Percentiles rank a stretch among this genome's conserved stretches.
Conservation (phyloP, 1,140 invertebrate species). For the Panagrolaimus sp. region DNA sequence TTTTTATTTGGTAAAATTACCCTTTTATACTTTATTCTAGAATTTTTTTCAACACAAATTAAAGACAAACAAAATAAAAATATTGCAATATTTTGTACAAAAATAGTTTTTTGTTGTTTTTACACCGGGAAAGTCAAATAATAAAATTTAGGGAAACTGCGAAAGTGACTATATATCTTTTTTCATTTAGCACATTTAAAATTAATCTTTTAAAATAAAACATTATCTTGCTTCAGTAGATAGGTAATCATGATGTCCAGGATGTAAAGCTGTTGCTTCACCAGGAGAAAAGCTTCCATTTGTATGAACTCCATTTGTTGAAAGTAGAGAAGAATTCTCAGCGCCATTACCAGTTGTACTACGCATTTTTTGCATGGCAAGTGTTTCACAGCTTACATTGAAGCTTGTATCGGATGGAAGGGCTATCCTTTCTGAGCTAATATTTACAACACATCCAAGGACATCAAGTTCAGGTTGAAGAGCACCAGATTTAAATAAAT, state of each 20-base stretch:
- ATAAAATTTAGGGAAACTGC: too few species aligned
- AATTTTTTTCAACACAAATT: too few species aligned
- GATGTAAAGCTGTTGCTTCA: constrained; percentile 26
- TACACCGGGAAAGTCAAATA: too few species aligned
- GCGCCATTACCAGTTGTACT: constrained; percentile 2
- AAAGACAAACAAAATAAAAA: too few species aligned
- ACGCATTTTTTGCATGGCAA: constrained; percentile 45
- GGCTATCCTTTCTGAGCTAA: constrained; percentile 68
- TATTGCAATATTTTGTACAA: too few species aligned
- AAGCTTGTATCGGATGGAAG: constrained; percentile 55
- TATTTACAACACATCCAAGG: constrained; percentile 90
- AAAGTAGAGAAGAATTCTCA: constrained; percentile 16
- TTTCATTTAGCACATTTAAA: too few species aligned
- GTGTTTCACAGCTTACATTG: constrained; percentile 47
- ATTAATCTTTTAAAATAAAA: not conserved
- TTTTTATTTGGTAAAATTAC: too few species aligned
- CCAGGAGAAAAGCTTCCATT: not conserved
- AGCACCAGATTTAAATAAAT: constrained; percentile 67
- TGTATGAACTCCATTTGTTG: constrained; percentile 23
- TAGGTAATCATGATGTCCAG: constrained; percentile 21
- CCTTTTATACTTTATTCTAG: too few species aligned
- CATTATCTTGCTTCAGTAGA: constrained; percentile 8
- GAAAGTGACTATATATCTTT: too few species aligned
- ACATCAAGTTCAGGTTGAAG: constrained; percentile 81
- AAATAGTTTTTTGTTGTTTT: too few species aligned